Evolutionary conservation across 2,797 vertebrate genomes (phyloP), one percentile per base, ranked within the genome.

Genomic region (Anas flavirostris): DNA sequence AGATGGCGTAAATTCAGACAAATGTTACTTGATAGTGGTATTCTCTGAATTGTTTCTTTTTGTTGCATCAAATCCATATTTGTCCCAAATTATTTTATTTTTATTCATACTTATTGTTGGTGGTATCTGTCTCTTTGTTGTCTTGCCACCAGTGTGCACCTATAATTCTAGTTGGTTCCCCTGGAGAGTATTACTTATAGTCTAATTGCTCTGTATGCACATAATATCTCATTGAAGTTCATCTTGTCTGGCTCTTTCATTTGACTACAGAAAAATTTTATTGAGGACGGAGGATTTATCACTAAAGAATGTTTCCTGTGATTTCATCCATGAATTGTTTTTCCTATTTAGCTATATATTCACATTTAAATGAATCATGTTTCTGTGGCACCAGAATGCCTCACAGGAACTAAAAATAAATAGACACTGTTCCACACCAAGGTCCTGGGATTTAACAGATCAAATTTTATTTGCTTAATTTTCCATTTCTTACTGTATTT

Each of bases 331-430:
- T 70, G 59, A 76, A 63, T 31, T 29, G 41, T 2, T 83, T 72
- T 85, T 78, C 66, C 29, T 84, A 16, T 79, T 68, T 37, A 73
- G 16, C 12, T 63, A 3, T 63, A 66, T 66, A 82, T 76, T 89
- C 87, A 87, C 33, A 80, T 87, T 48, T 46, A 92, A 92, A 95
- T 87, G 35, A 92, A 13, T 73, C 56, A 67, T 66, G 44, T 60
- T 81, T 14, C 43, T 58, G 25, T 56, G 39, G 26, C 37, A 85
- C 13, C 29, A 46, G 44, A 76, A 50, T 35, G 72, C 11, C 44
- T 44, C 44, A 72, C 18, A 69, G 55, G 79, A 82, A 9, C 31
- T 87, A 76, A 91, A 92, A 91, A 78, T 72, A 90, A 64, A 64
- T 31, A 68, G 21, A 58, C 4, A 16, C 35, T 75, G 7, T 68